Percentiles rank a stretch among this genome's conserved stretches.
These are phyloP conservation scores for Leptinotarsa haldemani DNA, from an alignment of 2,888 invertebrate genomes.

Conservation along the genomic window DNA sequence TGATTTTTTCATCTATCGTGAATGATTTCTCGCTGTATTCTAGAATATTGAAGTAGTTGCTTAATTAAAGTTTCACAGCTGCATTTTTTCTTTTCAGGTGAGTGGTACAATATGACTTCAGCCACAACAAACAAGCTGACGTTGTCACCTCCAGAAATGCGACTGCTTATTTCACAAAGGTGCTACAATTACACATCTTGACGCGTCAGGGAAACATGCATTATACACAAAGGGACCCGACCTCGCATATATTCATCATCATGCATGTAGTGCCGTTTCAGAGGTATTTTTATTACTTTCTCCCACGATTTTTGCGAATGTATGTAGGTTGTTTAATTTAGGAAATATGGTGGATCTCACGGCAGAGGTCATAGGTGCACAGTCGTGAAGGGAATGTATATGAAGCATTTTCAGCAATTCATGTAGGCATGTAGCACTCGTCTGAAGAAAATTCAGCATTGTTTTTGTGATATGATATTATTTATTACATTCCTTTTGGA, in stretches of 20 bases:
- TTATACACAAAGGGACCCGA: constrained; percentile 17
- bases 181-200: constrained; percentile 39
- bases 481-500: no score
- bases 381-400: no score
- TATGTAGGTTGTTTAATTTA: not conserved
- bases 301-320: not conserved
- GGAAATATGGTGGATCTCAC: not conserved
- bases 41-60: not conserved
- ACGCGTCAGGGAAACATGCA: constrained; percentile 27
- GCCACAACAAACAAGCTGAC: constrained; percentile 1
- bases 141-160: constrained; percentile 28
- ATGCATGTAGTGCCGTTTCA: not conserved
- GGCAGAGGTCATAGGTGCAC: not conserved
- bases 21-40: no score
- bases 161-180: constrained; percentile 38
- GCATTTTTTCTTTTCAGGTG: constrained; percentile 11
- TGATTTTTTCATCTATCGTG: not conserved
- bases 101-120: not conserved
- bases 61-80: not conserved
- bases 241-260: constrained; percentile 16
- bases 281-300: constrained; percentile 7
- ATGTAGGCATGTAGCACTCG: no score
- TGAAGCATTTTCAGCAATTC: no score
- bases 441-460: no score
- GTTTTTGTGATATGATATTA: no score